phyloP scores from a whole-genome alignment of 2,113 vertebrate species.

The Hassar affinis region DNA sequence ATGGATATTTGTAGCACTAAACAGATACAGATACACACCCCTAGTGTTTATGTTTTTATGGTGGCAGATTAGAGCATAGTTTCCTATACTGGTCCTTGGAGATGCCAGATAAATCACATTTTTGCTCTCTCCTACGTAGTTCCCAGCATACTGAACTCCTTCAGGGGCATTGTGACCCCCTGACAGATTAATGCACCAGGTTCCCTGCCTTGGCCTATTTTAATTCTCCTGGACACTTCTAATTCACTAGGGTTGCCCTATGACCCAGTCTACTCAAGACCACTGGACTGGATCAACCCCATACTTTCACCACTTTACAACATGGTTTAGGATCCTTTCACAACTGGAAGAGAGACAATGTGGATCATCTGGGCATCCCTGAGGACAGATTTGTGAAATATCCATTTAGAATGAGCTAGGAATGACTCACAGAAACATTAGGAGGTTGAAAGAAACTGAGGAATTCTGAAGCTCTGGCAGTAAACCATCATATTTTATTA shows the following conservation, averaged over 20 bases:
- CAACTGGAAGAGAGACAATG: neutral
- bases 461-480: conserved; percentile 28
- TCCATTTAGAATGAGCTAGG: conserved; percentile 20
- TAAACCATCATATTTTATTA: conserved; percentile 1
- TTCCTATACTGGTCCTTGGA: neutral
- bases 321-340: neutral
- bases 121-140: neutral
- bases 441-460: conserved; percentile 47
- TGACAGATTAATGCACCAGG: neutral
- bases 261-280: neutral
- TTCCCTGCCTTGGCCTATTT: neutral
- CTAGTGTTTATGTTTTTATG: neutral
- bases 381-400: neutral
- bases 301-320: neutral
- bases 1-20: neutral
- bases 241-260: neutral
- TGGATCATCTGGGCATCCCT: neutral
- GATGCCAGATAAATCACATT: neutral
- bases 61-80: neutral
- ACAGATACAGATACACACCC: neutral
- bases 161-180: neutral
- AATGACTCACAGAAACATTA: conserved; percentile 59
- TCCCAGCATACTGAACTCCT: neutral
- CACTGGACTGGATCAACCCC: neutral
- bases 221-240: neutral